Base-by-base conservation (phyloP, 2,113 vertebrate genomes). In the Clarias magur region DNA sequence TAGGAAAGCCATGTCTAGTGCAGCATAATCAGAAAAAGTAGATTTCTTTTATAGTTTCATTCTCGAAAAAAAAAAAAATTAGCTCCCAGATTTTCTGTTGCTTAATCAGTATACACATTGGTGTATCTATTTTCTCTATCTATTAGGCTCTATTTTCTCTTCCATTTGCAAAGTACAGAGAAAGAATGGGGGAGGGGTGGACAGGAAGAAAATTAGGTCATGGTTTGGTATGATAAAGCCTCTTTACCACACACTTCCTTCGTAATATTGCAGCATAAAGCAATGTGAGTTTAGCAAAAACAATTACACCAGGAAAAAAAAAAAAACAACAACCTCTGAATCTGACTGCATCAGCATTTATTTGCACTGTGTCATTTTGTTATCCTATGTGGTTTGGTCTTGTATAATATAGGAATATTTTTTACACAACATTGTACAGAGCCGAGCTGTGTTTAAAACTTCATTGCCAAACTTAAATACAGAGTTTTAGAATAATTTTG, bases 141-240 rank as follows among this genome's bases (percentile, higher is more conserved):
- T n/a, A n/a, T n/a, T n/a, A 48, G 21, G 30, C 10, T 16, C 38
- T 73, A 17, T 38, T 42, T 73, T 42, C 7, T 70, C 2, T 21
- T 72, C 16, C 72, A 12, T 23, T 75, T 75, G 21, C 19, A 72
- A 75, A 48, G 1, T 23, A 75, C 9, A 75, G 19, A 25, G 19
- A 23, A 4, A 48, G 19, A 48, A 21, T 21, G 38, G 72, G 72
- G 72, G 38, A 48, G 72, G 38, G 72, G 72, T 75, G 72, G 21
- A 21, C 72, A 75, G 72, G 72, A 75, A 23, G 38, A 4, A 75
- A 75, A 75, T 75, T 75, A 75, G 72, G 72, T 75, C 72, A 75
- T 48, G 72, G 72, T 75, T 48, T 75, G 42, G 12, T 42, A 73
- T 4, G 19, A 48, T 48, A 23, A 75, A 48, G 19, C 9, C 21